These are phyloP conservation scores for Achatina immaculata DNA, from an alignment of 1,140 invertebrate species.

Conservation along the genomic window DNA sequence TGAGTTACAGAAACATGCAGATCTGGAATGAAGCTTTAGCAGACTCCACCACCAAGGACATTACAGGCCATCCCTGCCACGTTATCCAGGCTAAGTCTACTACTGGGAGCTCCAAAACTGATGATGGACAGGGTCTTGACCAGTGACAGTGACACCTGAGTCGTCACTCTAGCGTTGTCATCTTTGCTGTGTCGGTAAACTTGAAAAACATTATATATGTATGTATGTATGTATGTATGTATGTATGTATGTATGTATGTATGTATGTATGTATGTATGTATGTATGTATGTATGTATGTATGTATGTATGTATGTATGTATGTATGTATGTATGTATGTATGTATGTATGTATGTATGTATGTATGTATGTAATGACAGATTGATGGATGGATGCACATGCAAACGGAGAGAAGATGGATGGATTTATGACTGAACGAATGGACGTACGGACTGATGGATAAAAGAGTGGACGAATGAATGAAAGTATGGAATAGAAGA, in stretches of 20 bases:
- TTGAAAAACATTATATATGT: no score
- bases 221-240: neutral
- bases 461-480: neutral
- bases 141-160: no score
- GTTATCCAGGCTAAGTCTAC: no score
- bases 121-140: no score
- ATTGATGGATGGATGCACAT: neutral
- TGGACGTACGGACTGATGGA: neutral
- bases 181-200: no score
- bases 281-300: neutral
- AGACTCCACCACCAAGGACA: no score
- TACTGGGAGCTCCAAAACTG: no score
- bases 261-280: neutral
- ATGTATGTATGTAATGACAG: neutral
- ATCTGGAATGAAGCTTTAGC: no score
- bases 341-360: constrained; percentile 10
- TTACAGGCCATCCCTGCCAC: no score
- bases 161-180: no score
- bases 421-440: neutral
- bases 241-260: neutral
- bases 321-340: constrained; percentile 18
- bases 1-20: no score
- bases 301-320: neutral
- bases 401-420: neutral
- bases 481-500: neutral